Percentiles rank a stretch among this genome's conserved stretches.
Evolutionary conservation across 2,888 invertebrate species (phyloP).

Genomic region (Rotaria socialis): DNA sequence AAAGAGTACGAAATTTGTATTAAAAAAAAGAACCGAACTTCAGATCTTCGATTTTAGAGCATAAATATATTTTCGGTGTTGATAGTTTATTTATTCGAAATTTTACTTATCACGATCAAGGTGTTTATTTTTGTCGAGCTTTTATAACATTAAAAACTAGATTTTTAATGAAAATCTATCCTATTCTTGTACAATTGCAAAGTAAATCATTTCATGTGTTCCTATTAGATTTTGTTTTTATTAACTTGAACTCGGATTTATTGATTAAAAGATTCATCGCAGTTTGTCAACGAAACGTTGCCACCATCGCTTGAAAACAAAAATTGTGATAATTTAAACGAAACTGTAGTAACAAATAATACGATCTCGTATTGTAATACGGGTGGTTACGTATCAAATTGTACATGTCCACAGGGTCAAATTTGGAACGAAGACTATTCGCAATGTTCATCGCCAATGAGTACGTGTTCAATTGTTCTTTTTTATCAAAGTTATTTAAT

Average conservation of each 20-base stretch:
- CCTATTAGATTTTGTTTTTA: too few relatives aligned
- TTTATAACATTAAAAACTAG: background rate
- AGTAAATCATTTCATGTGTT: background rate
- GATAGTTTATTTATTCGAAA: background rate
- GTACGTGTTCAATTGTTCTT: background rate
- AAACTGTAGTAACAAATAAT: background rate
- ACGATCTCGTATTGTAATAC: background rate
- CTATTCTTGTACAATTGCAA: background rate
- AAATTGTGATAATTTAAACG: background rate
- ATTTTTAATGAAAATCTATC: background rate
- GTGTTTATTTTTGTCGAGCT: background rate
- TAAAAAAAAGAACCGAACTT: too few relatives aligned
- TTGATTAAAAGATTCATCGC: background rate
- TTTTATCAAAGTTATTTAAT: too few relatives aligned
- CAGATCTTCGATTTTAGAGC: too few relatives aligned
- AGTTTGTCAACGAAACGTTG: background rate
- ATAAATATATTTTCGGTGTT: background rate
- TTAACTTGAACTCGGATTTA: too few relatives aligned
- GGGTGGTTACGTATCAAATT: background rate
- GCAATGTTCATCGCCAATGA: background rate
- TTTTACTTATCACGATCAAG: background rate
- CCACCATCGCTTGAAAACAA: background rate
- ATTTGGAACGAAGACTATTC: background rate
- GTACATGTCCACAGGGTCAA: background rate
- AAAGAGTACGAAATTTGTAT: background rate